phyloP scores from a whole-genome alignment of 2,797 vertebrate species.

The Florisuga fusca region DNA sequence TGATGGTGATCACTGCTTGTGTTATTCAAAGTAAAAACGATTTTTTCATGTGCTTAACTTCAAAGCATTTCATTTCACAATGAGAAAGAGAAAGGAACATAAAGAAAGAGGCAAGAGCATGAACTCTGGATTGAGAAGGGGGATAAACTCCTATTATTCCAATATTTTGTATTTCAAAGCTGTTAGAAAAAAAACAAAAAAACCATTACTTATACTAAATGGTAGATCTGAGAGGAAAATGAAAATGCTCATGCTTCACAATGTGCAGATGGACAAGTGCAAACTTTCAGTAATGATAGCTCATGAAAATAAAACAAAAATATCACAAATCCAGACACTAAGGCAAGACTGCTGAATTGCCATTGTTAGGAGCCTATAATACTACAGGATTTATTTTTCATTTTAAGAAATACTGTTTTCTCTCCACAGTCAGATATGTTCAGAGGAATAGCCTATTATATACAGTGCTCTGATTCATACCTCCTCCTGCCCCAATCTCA shows the following conservation, averaged over 20 bases:
- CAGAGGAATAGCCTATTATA: background rate
- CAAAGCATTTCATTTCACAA: constrained; percentile 56
- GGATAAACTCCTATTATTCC: constrained; percentile 72
- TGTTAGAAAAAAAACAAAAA: constrained; percentile 65
- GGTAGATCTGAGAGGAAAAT: constrained; percentile 19
- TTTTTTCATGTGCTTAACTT: constrained; percentile 16
- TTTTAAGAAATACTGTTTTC: constrained; percentile 44
- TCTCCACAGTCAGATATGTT: background rate
- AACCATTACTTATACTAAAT: constrained; percentile 56
- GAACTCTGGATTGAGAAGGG: constrained; percentile 56
- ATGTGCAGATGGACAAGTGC: constrained; percentile 49
- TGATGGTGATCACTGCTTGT: constrained; percentile 56
- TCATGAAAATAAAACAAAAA: constrained; percentile 37
- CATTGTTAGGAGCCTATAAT: background rate
- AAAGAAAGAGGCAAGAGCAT: constrained; percentile 23
- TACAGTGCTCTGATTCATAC: background rate
- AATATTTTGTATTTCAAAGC: constrained; percentile 43
- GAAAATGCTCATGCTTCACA: constrained; percentile 29
- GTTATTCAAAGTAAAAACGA: constrained; percentile 63
- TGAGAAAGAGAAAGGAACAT: constrained; percentile 23
- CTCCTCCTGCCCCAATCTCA: background rate
- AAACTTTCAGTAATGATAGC: constrained; percentile 34
- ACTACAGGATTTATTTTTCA: constrained; percentile 9
- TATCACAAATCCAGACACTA: background rate
- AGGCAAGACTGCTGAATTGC: constrained; percentile 9